A percentile compares a stretch with the other conserved stretches of the same genome.
These are phyloP conservation scores for Galagoides demidoff DNA, from an alignment of 2,797 vertebrate species.

Conservation along the genomic window DNA sequence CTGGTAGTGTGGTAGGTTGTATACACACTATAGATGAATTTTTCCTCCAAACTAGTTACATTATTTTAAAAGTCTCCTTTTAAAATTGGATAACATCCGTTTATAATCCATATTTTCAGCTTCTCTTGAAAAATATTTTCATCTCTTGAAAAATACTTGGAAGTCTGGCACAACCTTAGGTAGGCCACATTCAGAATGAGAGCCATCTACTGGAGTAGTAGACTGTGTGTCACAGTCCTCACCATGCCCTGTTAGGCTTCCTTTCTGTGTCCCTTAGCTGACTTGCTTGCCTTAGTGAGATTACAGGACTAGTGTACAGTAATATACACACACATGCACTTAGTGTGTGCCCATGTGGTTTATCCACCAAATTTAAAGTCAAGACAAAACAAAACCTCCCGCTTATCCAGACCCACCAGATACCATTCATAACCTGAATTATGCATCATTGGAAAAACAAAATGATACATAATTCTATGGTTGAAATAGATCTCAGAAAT, in stretches of 20 bases:
- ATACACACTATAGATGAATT: neutral
- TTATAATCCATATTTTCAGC: neutral
- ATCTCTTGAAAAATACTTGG: constrained; percentile 53
- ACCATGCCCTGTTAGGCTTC: neutral
- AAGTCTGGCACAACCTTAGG: neutral
- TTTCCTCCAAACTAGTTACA: neutral
- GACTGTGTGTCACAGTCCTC: neutral
- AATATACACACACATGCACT: too few species aligned
- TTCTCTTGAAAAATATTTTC: constrained; percentile 58
- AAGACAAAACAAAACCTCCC: neutral
- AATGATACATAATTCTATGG: constrained; percentile 1
- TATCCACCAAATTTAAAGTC: neutral
- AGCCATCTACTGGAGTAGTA: neutral
- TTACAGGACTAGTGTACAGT: neutral
- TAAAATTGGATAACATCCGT: neutral
- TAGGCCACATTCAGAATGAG: neutral
- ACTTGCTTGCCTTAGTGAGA: neutral
- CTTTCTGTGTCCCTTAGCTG: constrained; percentile 19
- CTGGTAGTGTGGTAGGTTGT: neutral
- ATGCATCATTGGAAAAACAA: constrained; percentile 29
- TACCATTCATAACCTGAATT: constrained; percentile 13
- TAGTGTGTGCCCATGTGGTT: neutral
- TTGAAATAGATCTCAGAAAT: constrained; percentile 25
- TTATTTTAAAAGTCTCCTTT: constrained; percentile 25
- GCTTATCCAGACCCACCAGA: neutral